phyloP scores from a whole-genome alignment of 2,888 invertebrate genomes.

The Patella pellucida region DNA sequence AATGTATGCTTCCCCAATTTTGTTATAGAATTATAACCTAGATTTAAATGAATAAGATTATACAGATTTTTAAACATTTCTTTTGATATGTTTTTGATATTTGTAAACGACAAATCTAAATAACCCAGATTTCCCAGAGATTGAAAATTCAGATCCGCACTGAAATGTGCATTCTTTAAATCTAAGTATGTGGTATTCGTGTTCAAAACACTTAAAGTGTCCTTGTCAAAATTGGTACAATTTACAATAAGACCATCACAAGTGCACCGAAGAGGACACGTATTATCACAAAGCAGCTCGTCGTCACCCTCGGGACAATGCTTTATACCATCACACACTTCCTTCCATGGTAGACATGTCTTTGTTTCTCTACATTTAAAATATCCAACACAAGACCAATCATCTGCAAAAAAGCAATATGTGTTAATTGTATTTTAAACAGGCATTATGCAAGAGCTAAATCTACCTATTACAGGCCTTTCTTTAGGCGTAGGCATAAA shows the following conservation, averaged over 20 bases:
- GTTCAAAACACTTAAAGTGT: neutral
- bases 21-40: conserved; percentile 11
- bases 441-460: too few relatives aligned
- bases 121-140: conserved; percentile 4
- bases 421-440: too few relatives aligned
- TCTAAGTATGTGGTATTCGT: conserved; percentile 2
- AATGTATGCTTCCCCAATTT: conserved; percentile 1
- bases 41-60: conserved; percentile 13
- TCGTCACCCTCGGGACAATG: conserved; percentile 22
- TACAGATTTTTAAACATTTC: conserved; percentile 8
- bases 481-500: too few relatives aligned
- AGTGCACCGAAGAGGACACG: conserved; percentile 1
- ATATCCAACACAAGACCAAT: neutral
- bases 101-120: conserved; percentile 12
- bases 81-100: neutral
- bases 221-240: neutral
- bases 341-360: conserved; percentile 16
- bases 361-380: conserved; percentile 11
- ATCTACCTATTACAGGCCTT: too few relatives aligned
- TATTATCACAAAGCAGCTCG: conserved; percentile 15
- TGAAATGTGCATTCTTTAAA: neutral
- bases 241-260: neutral
- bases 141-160: neutral
- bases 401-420: too few relatives aligned
- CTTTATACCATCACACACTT: conserved; percentile 19